phyloP scores from a whole-genome alignment of 2,888 invertebrate genomes.

The Hermaeophaga mercurialis region DNA sequence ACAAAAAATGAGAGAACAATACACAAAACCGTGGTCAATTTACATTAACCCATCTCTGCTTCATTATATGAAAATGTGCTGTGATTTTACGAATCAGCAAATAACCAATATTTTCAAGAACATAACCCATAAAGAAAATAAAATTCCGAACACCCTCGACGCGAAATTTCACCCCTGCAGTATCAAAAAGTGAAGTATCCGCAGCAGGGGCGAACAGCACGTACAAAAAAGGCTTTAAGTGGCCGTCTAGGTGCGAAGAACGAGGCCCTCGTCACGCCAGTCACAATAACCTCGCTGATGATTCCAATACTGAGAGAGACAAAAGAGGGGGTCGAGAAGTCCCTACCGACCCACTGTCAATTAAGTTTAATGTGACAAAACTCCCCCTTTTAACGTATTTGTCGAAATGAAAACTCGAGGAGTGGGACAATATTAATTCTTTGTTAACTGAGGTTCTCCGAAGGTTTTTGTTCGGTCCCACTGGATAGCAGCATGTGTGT shows the following conservation, averaged over 20 bases:
- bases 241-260: slow-evolving; percentile 46
- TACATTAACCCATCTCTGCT: too few relatives aligned
- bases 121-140: slow-evolving; percentile 3
- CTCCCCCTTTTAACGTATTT: slow-evolving; percentile 31
- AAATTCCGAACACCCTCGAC: not conserved
- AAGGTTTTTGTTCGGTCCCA: too few relatives aligned
- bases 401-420: slow-evolving; percentile 30
- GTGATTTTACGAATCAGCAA: too few relatives aligned
- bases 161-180: not conserved
- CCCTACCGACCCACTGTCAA: slow-evolving; percentile 40
- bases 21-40: too few relatives aligned
- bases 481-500: too few relatives aligned
- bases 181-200: slow-evolving; percentile 18
- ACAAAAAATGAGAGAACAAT: too few relatives aligned
- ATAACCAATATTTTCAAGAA: not conserved
- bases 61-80: too few relatives aligned
- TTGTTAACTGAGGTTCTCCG: too few relatives aligned
- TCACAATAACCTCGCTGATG: slow-evolving; percentile 40
- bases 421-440: too few relatives aligned
- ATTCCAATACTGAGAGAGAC: slow-evolving; percentile 32
- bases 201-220: slow-evolving; percentile 15
- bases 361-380: slow-evolving; percentile 41
- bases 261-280: slow-evolving; percentile 42
- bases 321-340: slow-evolving; percentile 37
- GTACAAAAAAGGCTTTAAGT: slow-evolving; percentile 41